These are phyloP conservation scores for Linnaemya vulpina DNA, from an alignment of 2,888 invertebrate genomes.

Conservation along the genomic window DNA sequence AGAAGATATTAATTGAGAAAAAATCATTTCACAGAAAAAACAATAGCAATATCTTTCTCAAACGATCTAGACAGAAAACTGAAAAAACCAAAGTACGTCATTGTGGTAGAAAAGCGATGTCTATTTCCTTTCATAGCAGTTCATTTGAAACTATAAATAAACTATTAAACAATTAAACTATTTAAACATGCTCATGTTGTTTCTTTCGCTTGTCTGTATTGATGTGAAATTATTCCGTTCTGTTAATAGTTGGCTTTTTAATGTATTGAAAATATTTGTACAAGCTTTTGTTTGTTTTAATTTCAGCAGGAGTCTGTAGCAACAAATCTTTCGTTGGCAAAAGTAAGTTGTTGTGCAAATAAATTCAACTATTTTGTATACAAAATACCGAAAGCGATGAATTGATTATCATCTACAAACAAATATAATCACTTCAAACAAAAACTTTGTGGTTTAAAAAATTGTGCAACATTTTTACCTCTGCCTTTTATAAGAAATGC, in stretches of 20 bases:
- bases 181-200: background rate
- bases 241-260: conserved; percentile 7
- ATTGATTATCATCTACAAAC: background rate
- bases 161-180: background rate
- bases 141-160: too few species aligned
- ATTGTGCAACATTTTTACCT: conserved; percentile 2
- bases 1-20: too few species aligned
- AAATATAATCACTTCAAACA: background rate
- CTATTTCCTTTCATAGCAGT: too few species aligned
- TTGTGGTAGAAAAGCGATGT: too few species aligned
- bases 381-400: background rate
- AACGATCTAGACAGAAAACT: too few species aligned
- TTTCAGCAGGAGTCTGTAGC: conserved; percentile 31
- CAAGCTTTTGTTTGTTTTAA: conserved; percentile 24
- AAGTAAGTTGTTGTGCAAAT: background rate
- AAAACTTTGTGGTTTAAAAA: background rate
- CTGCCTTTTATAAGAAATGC: background rate
- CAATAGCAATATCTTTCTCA: too few species aligned
- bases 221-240: background rate
- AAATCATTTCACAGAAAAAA: too few species aligned
- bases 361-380: background rate
- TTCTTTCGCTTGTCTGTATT: background rate
- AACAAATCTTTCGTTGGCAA: conserved; percentile 12
- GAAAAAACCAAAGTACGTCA: too few species aligned
- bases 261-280: conserved; percentile 22